Conservation (phyloP, 1,140 invertebrate genomes). For the Palaemon carinicauda region DNA sequence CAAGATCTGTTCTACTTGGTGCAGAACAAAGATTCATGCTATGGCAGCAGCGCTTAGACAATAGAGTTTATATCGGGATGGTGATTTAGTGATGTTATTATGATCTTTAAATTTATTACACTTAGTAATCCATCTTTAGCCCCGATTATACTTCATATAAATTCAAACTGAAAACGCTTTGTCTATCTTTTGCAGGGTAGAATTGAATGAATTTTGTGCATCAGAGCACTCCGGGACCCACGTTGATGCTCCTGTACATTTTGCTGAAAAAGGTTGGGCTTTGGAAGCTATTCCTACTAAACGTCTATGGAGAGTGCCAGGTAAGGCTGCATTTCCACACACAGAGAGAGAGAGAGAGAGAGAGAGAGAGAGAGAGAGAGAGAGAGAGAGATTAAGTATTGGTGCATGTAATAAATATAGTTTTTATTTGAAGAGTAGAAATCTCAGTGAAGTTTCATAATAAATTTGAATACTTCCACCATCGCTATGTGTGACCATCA, state of each 20-base stretch:
- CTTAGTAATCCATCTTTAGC: too few species aligned
- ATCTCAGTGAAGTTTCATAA: too few species aligned
- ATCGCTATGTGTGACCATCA: too few species aligned
- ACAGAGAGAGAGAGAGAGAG: constrained; percentile 18
- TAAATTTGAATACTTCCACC: too few species aligned
- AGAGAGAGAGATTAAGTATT: neutral
- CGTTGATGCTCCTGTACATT: constrained; percentile 29
- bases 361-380: constrained; percentile 26
- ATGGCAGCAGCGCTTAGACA: too few species aligned
- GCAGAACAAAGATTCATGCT: too few species aligned
- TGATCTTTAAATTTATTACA: too few species aligned
- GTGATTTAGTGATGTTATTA: too few species aligned
- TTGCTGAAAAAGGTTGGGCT: neutral
- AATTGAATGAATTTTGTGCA: constrained; percentile 31
- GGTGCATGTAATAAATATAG: neutral
- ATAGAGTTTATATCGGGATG: too few species aligned
- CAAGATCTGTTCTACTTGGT: too few species aligned
- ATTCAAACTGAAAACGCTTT: too few species aligned
- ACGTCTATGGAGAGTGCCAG: constrained; percentile 37
- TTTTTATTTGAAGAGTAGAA: neutral
- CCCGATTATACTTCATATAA: too few species aligned
- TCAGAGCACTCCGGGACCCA: constrained; percentile 44
- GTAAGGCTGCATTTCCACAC: neutral
- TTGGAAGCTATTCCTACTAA: neutral
- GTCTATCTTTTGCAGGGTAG: neutral